Evolutionary conservation across 2,113 vertebrate species (phyloP).

Genomic region (Oxyura jamaicensis): DNA sequence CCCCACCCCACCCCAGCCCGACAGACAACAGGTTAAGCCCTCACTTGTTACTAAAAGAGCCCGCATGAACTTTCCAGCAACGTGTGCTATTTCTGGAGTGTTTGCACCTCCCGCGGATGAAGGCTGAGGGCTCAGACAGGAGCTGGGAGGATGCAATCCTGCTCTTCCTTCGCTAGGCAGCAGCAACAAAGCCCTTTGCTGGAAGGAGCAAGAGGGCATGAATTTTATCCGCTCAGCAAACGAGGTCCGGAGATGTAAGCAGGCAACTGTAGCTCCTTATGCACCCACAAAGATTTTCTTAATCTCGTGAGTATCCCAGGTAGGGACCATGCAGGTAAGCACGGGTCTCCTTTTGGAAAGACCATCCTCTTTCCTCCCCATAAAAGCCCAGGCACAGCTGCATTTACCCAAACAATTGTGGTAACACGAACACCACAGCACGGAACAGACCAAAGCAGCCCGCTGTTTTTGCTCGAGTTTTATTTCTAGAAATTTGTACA

Average conservation of each 20-base stretch:
- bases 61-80: neutral
- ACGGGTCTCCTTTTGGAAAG: neutral
- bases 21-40: neutral
- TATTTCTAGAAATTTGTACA: slow-evolving; percentile 80
- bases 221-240: neutral
- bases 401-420: neutral
- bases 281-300: neutral
- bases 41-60: neutral
- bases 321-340: neutral
- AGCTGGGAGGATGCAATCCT: neutral
- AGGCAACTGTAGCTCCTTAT: neutral
- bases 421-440: neutral
- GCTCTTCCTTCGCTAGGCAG: neutral
- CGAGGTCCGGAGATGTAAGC: rapidly evolving
- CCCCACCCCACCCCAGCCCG: too few species aligned
- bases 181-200: neutral
- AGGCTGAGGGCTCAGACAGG: neutral
- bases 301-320: too few species aligned
- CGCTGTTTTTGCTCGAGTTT: slow-evolving; percentile 59
- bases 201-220: neutral
- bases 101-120: neutral
- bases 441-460: neutral
- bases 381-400: neutral
- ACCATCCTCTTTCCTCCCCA: neutral
- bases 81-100: neutral